Evolutionary conservation across 2,797 vertebrate genomes (phyloP), one percentile per base, ranked within the genome.

Genomic region (Neosalanx taihuensis): DNA sequence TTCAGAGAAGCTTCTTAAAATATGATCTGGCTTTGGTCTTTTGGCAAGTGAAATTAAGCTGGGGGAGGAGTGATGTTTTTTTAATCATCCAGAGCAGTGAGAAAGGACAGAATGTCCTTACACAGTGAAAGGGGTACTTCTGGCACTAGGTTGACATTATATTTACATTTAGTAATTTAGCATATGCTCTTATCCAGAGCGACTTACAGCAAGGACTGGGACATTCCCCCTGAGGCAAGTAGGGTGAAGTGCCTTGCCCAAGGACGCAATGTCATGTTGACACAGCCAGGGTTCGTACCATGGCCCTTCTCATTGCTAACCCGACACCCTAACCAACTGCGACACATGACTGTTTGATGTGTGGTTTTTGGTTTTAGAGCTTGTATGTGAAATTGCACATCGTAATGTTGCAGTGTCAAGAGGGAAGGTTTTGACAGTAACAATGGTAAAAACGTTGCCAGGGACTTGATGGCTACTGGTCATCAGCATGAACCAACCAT

Each of bases 381-480:
- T 20, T 64, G n/a, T 33, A 35, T n/a, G 33, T 18, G 1, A 17
- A 31, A 53, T 49, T 26, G 51, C 12, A 56, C 18, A n/a, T 56
- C 18, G 62, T 67, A 70, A 59, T 46, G 13, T 59, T 46, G 35
- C 37, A 30, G 73, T 67, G 29, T 78, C 29, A 79, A 58, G 62
- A 84, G 75, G 79, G 70, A 76, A 69, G 66, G 71, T 33, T 49
- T 77, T 84, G 82, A 74, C 81, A 81, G 81, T 72, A 64, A 41
- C 53, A 79, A 64, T 58, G 61, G 61, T 26, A 23, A 7, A 29
- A 18, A 76, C 82, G 84, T 75, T 67, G 64, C 76, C 69, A 67
- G 72, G 72, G 69, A 72, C 81, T 79, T 61, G 59, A 73, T n/a
- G 74, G 65, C 35, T 76, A 26, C 37, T 12, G 37, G 10, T 41